phyloP scores from a whole-genome alignment of 2,797 vertebrate species.

The Rallus crepitans region DNA sequence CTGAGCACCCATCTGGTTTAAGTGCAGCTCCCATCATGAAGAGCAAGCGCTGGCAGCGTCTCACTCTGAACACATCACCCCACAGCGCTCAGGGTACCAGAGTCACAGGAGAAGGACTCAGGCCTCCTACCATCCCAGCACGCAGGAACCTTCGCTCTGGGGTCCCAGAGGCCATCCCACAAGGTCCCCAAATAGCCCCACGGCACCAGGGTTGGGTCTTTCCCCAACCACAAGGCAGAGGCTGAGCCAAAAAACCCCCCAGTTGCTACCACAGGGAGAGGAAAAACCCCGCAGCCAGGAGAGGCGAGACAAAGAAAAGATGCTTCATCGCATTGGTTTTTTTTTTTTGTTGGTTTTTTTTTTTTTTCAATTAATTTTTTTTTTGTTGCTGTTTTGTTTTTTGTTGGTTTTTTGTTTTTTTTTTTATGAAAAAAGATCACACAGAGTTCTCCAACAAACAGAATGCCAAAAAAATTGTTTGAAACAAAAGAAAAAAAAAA shows the following conservation, averaged over 20 bases:
- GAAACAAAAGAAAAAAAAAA: slow-evolving; percentile 72
- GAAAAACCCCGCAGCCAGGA: neutral
- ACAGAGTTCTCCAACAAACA: slow-evolving; percentile 82
- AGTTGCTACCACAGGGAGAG: neutral
- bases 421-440: slow-evolving; percentile 85
- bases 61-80: rapidly evolving
- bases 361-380: slow-evolving; percentile 70
- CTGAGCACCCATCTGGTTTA: neutral
- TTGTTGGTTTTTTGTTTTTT: slow-evolving; percentile 38
- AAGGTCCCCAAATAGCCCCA: neutral
- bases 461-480: slow-evolving; percentile 77
- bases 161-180: neutral
- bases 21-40: neutral
- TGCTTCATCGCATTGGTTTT: slow-evolving; percentile 38
- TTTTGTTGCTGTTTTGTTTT: slow-evolving; percentile 30
- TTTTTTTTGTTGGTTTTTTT: slow-evolving; percentile 12
- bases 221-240: neutral
- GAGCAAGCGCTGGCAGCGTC: neutral
- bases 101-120: rapidly evolving
- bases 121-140: neutral
- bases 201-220: rapidly evolving
- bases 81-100: rapidly evolving
- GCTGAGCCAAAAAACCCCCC: neutral
- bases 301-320: slow-evolving; percentile 50
- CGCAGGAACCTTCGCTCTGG: rapidly evolving